Conservation (phyloP, 2,113 vertebrate species). For the Elaphurus davidianus region DNA sequence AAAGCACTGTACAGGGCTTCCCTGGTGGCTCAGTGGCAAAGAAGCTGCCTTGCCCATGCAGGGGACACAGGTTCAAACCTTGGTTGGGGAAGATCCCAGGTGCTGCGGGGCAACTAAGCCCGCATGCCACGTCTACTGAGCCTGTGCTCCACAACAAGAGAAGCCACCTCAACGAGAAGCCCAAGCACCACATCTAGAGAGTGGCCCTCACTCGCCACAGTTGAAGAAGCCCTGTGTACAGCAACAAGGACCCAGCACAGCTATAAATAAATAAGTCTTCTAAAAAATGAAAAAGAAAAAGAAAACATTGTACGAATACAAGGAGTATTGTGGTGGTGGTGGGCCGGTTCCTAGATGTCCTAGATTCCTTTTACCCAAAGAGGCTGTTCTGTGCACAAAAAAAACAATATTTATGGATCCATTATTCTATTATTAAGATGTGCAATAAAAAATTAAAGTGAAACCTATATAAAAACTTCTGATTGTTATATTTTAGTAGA, state of each 20-base stretch:
- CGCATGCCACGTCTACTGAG: fast-evolving
- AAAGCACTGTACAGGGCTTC: not conserved
- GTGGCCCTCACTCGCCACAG: fast-evolving
- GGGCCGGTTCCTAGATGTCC: not conserved
- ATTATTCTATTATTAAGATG: not conserved
- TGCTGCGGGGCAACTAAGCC: not conserved
- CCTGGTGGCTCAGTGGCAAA: not conserved
- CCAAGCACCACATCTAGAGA: not conserved
- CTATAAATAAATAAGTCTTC: not conserved
- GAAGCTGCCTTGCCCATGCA: not conserved
- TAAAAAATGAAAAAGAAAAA: not conserved
- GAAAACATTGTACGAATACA: not conserved
- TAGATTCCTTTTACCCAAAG: not conserved
- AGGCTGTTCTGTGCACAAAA: not conserved
- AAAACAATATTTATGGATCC: not conserved
- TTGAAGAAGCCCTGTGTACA: not conserved
- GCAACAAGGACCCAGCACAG: not conserved
- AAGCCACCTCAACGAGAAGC: not conserved
- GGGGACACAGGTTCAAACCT: not conserved
- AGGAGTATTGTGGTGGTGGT: too few species aligned
- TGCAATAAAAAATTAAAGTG: not conserved
- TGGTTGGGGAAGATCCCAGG: not conserved
- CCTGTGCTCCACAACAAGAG: not conserved
- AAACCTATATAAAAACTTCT: not conserved
- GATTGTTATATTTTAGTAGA: not conserved